Percentiles rank a stretch among this genome's conserved stretches.
These are phyloP conservation scores for Acanthococcus lagerstroemiae DNA, from an alignment of 2,888 invertebrate species.

Conservation along the genomic window DNA sequence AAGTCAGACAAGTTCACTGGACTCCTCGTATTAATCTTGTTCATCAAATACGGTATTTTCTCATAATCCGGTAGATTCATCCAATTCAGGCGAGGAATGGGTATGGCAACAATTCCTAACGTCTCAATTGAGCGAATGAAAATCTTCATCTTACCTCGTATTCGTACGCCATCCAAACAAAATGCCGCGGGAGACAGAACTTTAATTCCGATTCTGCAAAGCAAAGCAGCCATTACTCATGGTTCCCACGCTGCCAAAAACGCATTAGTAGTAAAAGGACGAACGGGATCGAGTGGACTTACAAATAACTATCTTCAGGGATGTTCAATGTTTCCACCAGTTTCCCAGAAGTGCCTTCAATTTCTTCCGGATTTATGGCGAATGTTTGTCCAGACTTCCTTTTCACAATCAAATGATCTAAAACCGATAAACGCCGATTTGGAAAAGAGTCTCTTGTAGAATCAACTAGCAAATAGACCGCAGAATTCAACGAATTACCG, in stretches of 20 bases:
- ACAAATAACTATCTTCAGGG: constrained; percentile 7
- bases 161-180: constrained; percentile 22
- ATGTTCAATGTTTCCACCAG: background rate
- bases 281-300: background rate
- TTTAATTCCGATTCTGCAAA: constrained; percentile 24
- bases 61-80: constrained; percentile 48
- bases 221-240: too few relatives aligned
- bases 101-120: constrained; percentile 48
- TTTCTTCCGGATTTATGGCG: constrained; percentile 35
- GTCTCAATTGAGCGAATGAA: constrained; percentile 44
- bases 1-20: background rate
- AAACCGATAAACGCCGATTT: too few relatives aligned
- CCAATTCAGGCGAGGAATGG: constrained; percentile 50
- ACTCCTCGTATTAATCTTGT: constrained; percentile 5
- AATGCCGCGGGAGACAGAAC: constrained; percentile 11
- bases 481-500: constrained; percentile 42
- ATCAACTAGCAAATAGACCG: background rate
- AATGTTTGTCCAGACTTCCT: constrained; percentile 48
- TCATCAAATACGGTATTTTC: constrained; percentile 52
- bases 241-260: too few relatives aligned
- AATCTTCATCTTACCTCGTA: constrained; percentile 21
- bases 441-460: too few relatives aligned
- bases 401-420: constrained; percentile 49
- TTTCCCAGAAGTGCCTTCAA: background rate
- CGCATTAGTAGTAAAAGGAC: too few relatives aligned